These are phyloP conservation scores for Garrulus glandarius DNA, from an alignment of 2,797 vertebrate genomes.

Conservation along the genomic window DNA sequence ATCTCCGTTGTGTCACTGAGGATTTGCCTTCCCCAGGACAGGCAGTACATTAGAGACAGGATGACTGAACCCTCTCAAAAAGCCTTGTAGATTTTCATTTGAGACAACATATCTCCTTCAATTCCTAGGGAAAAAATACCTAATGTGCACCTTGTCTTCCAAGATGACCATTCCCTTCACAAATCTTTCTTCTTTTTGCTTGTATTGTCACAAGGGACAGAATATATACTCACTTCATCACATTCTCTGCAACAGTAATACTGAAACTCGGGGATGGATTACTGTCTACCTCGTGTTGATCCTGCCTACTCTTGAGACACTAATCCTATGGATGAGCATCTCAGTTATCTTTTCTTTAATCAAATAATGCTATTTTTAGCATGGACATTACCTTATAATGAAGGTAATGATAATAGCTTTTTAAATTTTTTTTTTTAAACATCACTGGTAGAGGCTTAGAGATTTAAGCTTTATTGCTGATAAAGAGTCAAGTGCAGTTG, in stretches of 20 bases:
- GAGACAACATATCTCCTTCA: not conserved
- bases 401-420: not conserved
- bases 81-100: not conserved
- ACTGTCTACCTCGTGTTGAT: constrained; percentile 8
- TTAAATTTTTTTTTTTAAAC: not conserved
- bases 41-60: not conserved
- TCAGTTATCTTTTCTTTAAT: constrained; percentile 38
- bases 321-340: constrained; percentile 19
- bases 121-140: not conserved
- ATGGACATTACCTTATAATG: not conserved
- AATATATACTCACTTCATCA: not conserved
- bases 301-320: not conserved
- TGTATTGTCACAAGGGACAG: not conserved
- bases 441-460: not conserved
- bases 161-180: not conserved
- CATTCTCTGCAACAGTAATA: constrained; percentile 3
- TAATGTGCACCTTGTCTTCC: not conserved
- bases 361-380: constrained; percentile 23
- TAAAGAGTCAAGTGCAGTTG: not conserved
- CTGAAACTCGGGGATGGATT: not conserved
- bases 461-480: not conserved
- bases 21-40: not conserved
- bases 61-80: not conserved
- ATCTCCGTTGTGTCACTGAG: not conserved
- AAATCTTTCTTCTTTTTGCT: not conserved